A percentile compares a stretch with the other conserved stretches of the same genome.
Evolutionary conservation across 2,113 vertebrate genomes (phyloP).

Genomic region (Calidris pygmaea): DNA sequence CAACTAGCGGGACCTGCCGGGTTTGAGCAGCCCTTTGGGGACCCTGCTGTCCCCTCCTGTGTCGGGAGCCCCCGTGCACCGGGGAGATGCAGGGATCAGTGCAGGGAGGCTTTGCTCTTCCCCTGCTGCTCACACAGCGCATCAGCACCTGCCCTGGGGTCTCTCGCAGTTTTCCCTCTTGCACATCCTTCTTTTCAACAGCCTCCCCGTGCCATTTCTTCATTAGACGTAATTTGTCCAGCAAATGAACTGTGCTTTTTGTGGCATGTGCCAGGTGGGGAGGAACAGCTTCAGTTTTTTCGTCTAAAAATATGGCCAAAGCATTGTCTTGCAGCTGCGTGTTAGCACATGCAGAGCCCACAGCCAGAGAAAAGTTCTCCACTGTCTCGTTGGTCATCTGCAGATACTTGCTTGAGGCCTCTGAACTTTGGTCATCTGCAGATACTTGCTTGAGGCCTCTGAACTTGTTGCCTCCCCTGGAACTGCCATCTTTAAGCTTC

Average conservation of each 20-base stretch:
- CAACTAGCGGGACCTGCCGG: neutral
- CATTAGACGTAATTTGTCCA: neutral
- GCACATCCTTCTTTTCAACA: neutral
- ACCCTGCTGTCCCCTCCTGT: fast-evolving
- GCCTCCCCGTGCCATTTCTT: neutral
- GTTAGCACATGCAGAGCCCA: neutral
- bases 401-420: neutral
- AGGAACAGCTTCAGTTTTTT: neutral
- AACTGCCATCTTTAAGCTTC: neutral
- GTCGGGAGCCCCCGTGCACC: fast-evolving
- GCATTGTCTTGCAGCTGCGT: neutral
- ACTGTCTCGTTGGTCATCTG: neutral
- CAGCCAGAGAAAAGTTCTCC: neutral
- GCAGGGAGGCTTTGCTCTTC: neutral
- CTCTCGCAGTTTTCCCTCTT: neutral
- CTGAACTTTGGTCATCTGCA: neutral
- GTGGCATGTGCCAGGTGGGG: neutral
- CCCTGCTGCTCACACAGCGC: neutral
- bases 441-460: neutral
- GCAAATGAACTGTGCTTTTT: neutral
- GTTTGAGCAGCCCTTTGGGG: fast-evolving
- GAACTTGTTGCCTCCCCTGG: neutral
- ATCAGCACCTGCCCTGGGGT: neutral
- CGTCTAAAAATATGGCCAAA: neutral
- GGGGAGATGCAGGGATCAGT: fast-evolving